These are phyloP conservation scores for Galbula dea DNA, from an alignment of 2,113 vertebrate genomes.

Conservation along the genomic window DNA sequence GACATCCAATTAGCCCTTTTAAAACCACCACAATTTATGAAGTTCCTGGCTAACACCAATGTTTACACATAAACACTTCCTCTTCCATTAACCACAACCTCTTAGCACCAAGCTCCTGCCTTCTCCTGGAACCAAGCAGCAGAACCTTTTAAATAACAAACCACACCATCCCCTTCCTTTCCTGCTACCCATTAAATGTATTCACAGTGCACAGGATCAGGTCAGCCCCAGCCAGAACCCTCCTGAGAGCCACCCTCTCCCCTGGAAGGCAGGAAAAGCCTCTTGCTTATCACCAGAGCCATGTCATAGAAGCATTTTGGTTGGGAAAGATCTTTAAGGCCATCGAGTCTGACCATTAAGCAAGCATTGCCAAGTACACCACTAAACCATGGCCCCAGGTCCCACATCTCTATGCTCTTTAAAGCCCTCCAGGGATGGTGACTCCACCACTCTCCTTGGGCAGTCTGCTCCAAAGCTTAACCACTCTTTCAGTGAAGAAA, in stretches of 20 bases:
- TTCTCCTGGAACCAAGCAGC: neutral
- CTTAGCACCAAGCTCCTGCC: neutral
- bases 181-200: neutral
- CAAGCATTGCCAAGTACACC: no score
- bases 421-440: no score
- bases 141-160: neutral
- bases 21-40: neutral
- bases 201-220: accelerated
- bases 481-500: no score
- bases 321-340: no score
- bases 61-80: neutral
- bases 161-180: neutral
- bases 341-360: no score
- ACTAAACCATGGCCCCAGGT: no score
- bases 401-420: no score
- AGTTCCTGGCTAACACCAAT: neutral
- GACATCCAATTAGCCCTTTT: neutral
- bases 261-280: neutral
- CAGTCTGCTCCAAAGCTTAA: no score
- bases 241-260: neutral
- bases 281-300: neutral
- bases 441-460: no score
- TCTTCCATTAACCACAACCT: neutral
- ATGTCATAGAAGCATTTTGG: neutral
- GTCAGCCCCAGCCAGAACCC: neutral